Conservation (phyloP, 2,797 vertebrate genomes). For the Leptodactylus fallax region DNA sequence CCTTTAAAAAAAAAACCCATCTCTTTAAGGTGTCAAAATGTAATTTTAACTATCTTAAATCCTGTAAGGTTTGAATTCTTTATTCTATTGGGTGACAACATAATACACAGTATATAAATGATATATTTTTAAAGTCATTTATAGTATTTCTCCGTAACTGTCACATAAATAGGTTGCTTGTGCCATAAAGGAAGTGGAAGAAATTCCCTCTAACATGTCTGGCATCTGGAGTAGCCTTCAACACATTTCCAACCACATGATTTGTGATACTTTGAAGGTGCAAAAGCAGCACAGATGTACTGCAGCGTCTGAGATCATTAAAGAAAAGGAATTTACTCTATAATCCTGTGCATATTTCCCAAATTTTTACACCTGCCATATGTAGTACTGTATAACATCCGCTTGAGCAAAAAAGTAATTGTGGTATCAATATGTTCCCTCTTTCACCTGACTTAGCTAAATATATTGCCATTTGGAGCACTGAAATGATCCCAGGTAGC, state of each 20-base stretch:
- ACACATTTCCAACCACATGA: slow-evolving; percentile 59
- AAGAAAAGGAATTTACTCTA: slow-evolving; percentile 26
- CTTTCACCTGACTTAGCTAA: background rate
- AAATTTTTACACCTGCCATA: slow-evolving; percentile 1
- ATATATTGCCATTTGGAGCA: background rate
- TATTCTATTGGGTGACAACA: background rate
- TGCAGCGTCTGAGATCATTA: slow-evolving; percentile 45
- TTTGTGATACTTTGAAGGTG: slow-evolving; percentile 58
- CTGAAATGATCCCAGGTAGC: background rate
- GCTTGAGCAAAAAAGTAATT: background rate
- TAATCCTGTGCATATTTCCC: background rate
- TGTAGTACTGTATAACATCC: background rate
- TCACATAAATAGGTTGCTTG: background rate
- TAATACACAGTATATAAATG: background rate
- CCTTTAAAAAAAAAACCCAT: no score
- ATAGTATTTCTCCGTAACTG: background rate
- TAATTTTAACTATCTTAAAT: no score
- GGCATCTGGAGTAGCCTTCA: slow-evolving; percentile 60
- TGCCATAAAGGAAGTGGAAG: slow-evolving; percentile 20
- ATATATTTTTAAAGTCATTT: background rate
- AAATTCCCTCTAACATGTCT: slow-evolving; percentile 40
- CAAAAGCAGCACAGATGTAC: slow-evolving; percentile 63
- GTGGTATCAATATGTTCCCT: background rate
- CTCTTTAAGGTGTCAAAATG: no score
- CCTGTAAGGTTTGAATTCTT: background rate